Evolutionary conservation across 2,797 vertebrate species (phyloP).

Genomic region (Gobionotothen gibberifrons): DNA sequence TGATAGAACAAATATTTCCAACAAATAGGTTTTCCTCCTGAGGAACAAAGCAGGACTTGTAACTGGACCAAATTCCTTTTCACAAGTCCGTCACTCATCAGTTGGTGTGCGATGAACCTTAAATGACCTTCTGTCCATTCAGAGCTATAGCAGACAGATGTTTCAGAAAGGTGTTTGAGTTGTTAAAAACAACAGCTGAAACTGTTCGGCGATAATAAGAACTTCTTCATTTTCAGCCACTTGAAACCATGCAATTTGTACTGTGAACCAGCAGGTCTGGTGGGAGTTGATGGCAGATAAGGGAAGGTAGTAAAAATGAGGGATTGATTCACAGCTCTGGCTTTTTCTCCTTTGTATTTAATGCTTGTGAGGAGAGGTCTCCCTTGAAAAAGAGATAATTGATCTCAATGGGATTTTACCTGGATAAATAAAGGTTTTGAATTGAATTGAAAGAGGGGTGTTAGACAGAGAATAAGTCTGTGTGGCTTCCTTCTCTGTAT

Average conservation of each 20-base stretch:
- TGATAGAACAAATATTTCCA: not conserved
- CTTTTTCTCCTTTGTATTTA: slow-evolving; percentile 1
- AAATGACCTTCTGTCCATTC: slow-evolving; percentile 11
- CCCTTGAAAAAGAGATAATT: too few relatives aligned
- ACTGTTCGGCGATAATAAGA: not conserved
- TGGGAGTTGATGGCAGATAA: slow-evolving; percentile 8
- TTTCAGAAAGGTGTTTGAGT: slow-evolving; percentile 25
- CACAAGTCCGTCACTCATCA: slow-evolving; percentile 12
- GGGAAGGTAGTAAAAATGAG: not conserved
- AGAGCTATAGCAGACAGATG: not conserved
- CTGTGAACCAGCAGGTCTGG: slow-evolving; percentile 4
- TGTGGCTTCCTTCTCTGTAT: not conserved
- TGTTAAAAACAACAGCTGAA: slow-evolving; percentile 19
- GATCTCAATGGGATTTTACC: too few relatives aligned
- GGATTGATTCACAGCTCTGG: slow-evolving; percentile 1
- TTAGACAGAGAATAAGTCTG: not conserved
- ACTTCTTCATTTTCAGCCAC: not conserved
- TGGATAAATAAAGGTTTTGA: too few relatives aligned
- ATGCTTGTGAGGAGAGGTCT: not conserved
- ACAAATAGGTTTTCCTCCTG: not conserved
- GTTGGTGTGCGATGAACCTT: slow-evolving; percentile 18
- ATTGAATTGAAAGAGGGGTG: too few relatives aligned
- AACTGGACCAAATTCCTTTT: slow-evolving; percentile 26
- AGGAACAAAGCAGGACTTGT: slow-evolving; percentile 11
- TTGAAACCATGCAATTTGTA: not conserved